Evolutionary conservation across 2,888 invertebrate species (phyloP), one percentile per base, ranked within the genome.

Genomic region (Cecidostiba fungosa): DNA sequence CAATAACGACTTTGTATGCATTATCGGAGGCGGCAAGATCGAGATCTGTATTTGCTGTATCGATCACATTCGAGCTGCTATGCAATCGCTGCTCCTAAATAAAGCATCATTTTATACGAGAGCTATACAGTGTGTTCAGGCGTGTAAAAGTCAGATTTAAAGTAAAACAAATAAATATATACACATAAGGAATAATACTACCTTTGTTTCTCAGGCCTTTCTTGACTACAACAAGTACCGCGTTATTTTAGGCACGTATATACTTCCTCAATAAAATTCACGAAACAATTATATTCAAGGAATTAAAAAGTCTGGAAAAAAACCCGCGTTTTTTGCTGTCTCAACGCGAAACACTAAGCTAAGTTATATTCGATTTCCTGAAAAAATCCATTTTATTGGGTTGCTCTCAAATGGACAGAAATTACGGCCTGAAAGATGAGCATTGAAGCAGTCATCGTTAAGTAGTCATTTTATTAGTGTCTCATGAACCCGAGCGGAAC

Each of bases 1-100:
- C 47, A 32, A 43, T 10, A 43, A 86, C 88, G 87, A 81, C 88
- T 77, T 88, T 84, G 85, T 88, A 87, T 69, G 79, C 85, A 84
- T 89, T 80, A 86, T 89, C 88, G 84, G 90, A 88, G 82, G 89
- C 88, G 69, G 89, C 87, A 32, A 88, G 87, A 80, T 88, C 89
- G 86, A 89, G 89, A 82, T 91, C 89, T 70, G 50, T 66, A 26
- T 59, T 82, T 19, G 73, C 76, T 36, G 81, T 73, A 82, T 59
- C 74, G 66, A 82, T 78, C 74, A 78, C 59, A 83, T 86, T 76
- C 72, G 83, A 83, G 76, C 86, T 86, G 86, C 79, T 86, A 73
- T 80, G 59, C 83, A 77, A 86, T 83, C 76, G 83, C 62, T 23
- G 86, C 62, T 83, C 83, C 86, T 83, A 86, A 54, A 72, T 78